Evolutionary conservation across 2,797 vertebrate species (phyloP).

Genomic region (Urocyon cinereoargenteus): DNA sequence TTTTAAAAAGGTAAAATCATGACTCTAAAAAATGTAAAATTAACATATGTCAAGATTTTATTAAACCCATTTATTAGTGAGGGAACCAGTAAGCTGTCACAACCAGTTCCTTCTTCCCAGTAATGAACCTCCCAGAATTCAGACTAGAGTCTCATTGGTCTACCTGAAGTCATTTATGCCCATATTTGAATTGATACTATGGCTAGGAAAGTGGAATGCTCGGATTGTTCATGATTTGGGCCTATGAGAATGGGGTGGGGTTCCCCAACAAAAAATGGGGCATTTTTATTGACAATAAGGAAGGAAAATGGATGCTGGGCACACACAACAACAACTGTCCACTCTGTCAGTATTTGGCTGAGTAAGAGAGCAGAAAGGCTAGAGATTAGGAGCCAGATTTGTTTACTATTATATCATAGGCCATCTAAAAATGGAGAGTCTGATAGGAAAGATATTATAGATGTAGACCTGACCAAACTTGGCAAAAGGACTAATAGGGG

Average conservation of each 20-base stretch:
- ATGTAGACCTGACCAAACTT: not conserved
- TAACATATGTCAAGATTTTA: not conserved
- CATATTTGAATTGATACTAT: not conserved
- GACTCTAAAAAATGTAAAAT: not conserved
- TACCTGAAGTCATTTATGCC: not conserved
- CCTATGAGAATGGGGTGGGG: not conserved
- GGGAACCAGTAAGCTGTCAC: not conserved
- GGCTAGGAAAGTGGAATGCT: not conserved
- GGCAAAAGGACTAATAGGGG: not conserved
- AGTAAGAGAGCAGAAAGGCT: not conserved
- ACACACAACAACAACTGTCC: not conserved
- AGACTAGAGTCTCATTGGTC: not conserved
- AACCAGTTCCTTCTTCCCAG: not conserved
- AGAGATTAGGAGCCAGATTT: not conserved
- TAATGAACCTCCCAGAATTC: not conserved
- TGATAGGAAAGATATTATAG: not conserved
- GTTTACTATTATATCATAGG: not conserved
- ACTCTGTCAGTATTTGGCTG: not conserved
- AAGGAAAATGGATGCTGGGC: not conserved
- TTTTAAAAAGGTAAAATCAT: not conserved
- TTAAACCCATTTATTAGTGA: conserved; percentile 6
- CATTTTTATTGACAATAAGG: not conserved
- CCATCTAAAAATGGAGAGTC: not conserved
- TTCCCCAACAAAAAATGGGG: not conserved
- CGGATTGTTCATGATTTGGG: not conserved